These are phyloP conservation scores for Acanthopleura granulata DNA, from an alignment of 2,888 invertebrate species.

Conservation along the genomic window DNA sequence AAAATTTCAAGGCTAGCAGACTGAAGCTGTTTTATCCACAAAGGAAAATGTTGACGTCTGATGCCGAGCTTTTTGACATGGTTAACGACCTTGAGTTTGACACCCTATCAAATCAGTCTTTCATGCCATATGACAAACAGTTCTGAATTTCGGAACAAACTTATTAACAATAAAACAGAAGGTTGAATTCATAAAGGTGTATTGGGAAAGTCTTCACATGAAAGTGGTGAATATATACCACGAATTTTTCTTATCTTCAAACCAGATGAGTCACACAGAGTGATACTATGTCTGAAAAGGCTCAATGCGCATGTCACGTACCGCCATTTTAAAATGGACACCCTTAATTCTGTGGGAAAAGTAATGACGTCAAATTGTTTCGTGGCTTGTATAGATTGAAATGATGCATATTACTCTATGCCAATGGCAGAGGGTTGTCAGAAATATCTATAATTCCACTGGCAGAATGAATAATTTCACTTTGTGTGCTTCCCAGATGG, in stretches of 20 bases:
- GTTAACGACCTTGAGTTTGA: background rate
- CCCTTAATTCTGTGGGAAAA: constrained; percentile 37
- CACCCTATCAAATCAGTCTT: background rate
- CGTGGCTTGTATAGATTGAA: constrained; percentile 32
- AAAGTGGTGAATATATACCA: constrained; percentile 25
- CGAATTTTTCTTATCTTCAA: constrained; percentile 28
- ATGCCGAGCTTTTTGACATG: background rate
- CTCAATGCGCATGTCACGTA: constrained; percentile 29
- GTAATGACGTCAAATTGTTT: constrained; percentile 28
- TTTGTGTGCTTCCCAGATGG: constrained; percentile 31
- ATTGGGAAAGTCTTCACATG: background rate
- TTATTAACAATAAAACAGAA: background rate
- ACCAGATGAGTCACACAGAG: constrained; percentile 26
- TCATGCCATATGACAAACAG: background rate
- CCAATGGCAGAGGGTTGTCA: constrained; percentile 22
- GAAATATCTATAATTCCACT: too few relatives aligned
- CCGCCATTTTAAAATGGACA: too few relatives aligned
- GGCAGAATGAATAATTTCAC: constrained; percentile 24
- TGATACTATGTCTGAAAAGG: constrained; percentile 32
- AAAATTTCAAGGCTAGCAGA: background rate
- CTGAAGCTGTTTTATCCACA: background rate
- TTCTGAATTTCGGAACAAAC: background rate
- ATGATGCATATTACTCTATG: constrained; percentile 33
- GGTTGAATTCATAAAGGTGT: background rate
- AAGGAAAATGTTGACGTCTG: constrained; percentile 11